phyloP scores from a whole-genome alignment of 2,797 vertebrate species.

The Ptychadena robeensis region DNA sequence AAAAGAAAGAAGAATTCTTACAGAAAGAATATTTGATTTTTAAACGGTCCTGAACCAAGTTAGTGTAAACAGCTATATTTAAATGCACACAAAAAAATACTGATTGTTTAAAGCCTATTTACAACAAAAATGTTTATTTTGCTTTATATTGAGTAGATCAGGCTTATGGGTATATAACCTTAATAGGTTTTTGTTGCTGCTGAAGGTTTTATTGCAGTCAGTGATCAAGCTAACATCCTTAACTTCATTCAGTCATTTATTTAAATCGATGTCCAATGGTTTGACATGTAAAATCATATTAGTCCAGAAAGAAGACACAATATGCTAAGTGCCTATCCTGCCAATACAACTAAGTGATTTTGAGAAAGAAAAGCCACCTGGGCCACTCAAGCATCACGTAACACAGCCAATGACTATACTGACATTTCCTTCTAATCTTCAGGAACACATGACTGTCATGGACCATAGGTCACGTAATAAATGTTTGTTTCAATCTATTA shows the following conservation, averaged over 20 bases:
- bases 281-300: constrained; percentile 31
- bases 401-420: constrained; percentile 10
- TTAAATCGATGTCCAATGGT: constrained; percentile 12
- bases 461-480: constrained; percentile 44
- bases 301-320: constrained; percentile 10
- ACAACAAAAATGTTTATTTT: too few relatives aligned
- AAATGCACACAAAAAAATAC: too few relatives aligned
- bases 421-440: constrained; percentile 39
- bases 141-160: too few relatives aligned
- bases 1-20: too few relatives aligned
- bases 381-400: constrained; percentile 10
- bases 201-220: too few relatives aligned
- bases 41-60: too few relatives aligned
- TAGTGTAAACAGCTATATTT: too few relatives aligned
- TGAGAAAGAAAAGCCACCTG: constrained; percentile 17
- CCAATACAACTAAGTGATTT: constrained; percentile 20
- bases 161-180: too few relatives aligned
- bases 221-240: constrained; percentile 15
- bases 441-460: constrained; percentile 19
- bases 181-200: too few relatives aligned
- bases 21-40: too few relatives aligned
- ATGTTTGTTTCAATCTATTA: constrained; percentile 47
- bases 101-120: too few relatives aligned
- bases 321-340: constrained; percentile 54
- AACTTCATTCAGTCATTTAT: neutral